Evolutionary conservation across 92 coral and sea anemone genomes (phyloP).

Genomic region (Heliopora coerulea): DNA sequence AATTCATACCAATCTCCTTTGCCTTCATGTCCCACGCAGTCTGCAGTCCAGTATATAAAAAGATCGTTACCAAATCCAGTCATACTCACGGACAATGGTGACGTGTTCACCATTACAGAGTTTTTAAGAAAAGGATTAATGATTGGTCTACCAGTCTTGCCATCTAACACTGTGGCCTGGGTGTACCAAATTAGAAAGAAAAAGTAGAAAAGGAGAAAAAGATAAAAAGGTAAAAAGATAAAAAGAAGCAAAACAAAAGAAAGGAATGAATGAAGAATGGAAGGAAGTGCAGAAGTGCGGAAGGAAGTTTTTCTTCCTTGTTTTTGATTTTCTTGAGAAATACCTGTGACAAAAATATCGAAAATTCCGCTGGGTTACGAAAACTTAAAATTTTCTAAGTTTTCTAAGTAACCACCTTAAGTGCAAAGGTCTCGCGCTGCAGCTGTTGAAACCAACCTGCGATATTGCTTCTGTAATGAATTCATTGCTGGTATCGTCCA

Average conservation of each 20-base stretch:
- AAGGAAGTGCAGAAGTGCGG: not conserved
- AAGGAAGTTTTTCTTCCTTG: no score
- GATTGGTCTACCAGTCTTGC: slow-evolving; percentile 82
- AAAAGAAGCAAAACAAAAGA: not conserved
- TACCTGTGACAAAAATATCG: no score
- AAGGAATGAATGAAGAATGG: not conserved
- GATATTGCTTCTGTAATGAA: no score
- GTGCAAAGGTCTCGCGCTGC: no score
- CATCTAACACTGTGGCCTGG: slow-evolving; percentile 89
- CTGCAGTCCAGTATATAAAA: slow-evolving; percentile 90
- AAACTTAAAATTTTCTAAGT: no score
- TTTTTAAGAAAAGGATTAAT: slow-evolving; percentile 65
- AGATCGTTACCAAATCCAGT: slow-evolving; percentile 86
- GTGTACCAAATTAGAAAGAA: not conserved
- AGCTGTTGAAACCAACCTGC: no score
- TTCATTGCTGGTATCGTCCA: no score
- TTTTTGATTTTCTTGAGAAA: no score
- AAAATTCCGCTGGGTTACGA: no score
- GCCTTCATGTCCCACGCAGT: slow-evolving; percentile 91
- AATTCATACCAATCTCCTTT: slow-evolving; percentile 83
- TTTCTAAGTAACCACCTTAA: no score
- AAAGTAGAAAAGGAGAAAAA: not conserved
- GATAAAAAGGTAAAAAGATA: not conserved
- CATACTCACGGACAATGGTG: slow-evolving; percentile 91
- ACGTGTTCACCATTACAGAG: slow-evolving; percentile 85